Conservation (phyloP, 2,888 invertebrate species). For the Miltochrista miniata region DNA sequence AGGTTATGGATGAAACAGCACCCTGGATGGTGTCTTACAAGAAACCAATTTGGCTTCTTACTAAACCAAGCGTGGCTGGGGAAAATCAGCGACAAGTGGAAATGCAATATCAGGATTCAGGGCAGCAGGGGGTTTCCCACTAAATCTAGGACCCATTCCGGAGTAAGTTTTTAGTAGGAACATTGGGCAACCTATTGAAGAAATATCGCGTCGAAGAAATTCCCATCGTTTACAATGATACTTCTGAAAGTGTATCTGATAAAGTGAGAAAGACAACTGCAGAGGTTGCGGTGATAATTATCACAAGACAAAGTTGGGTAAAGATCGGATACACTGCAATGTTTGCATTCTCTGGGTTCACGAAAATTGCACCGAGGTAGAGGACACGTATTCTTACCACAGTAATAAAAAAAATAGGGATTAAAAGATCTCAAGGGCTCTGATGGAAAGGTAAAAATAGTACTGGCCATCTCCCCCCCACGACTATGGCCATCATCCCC, state of each 20-base stretch:
- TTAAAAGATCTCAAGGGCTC: background rate
- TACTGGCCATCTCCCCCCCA: constrained; percentile 1
- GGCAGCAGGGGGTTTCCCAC: constrained; percentile 29
- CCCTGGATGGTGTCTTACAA: constrained; percentile 4
- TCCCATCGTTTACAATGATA: too few species aligned
- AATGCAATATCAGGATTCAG: constrained; percentile 32
- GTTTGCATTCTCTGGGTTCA: too few species aligned
- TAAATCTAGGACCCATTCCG: constrained; percentile 24
- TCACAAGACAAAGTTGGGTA: background rate
- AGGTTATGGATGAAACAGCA: background rate
- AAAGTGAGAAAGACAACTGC: constrained; percentile 7
- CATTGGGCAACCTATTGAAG: too few species aligned
- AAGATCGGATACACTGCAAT: too few species aligned
- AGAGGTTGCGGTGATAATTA: too few species aligned
- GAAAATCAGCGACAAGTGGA: constrained; percentile 7
- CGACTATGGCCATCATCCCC: too few species aligned
- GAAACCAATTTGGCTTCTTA: background rate
- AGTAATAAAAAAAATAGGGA: background rate
- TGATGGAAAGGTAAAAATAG: background rate
- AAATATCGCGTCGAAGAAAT: too few species aligned
- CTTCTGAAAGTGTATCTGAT: background rate
- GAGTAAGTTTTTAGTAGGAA: too few species aligned
- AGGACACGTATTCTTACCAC: background rate
- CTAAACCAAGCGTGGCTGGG: constrained; percentile 3
- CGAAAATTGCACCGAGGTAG: background rate